A percentile compares a stretch with the other conserved stretches of the same genome.
phyloP scores from a whole-genome alignment of 2,888 invertebrate genomes.

The Drosophila cracens region DNA sequence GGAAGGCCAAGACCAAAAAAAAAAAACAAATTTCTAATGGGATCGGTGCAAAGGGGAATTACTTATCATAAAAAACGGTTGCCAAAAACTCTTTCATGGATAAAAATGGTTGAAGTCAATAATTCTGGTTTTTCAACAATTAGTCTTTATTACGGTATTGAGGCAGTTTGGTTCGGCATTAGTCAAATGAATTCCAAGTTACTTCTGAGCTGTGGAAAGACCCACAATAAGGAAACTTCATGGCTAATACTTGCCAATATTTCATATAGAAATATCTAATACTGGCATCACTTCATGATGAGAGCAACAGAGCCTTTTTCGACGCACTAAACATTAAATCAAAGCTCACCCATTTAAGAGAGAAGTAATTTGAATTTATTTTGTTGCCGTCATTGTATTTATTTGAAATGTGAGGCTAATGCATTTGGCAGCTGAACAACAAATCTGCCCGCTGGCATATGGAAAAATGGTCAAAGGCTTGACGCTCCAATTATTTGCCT shows the following conservation, averaged over 20 bases:
- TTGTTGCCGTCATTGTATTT: background rate
- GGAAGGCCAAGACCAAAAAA: background rate
- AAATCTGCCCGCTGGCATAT: constrained; percentile 41
- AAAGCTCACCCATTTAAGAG: background rate
- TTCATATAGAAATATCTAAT: background rate
- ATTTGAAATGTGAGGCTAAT: constrained; percentile 26
- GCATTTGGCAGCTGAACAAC: constrained; percentile 40
- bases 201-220: no score
- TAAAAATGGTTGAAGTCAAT: background rate
- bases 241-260: background rate
- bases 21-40: background rate
- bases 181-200: background rate
- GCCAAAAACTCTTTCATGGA: background rate
- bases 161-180: background rate
- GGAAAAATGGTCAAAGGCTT: constrained; percentile 50
- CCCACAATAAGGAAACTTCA: background rate
- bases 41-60: background rate
- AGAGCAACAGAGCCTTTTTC: background rate
- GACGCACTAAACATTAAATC: background rate
- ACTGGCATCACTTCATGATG: background rate
- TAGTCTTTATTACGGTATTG: background rate
- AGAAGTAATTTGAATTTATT: background rate
- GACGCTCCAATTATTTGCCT: constrained; percentile 68
- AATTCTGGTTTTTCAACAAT: background rate
- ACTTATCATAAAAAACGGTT: background rate